These are phyloP conservation scores for Actias luna DNA, from an alignment of 2,888 invertebrate species.

Conservation along the genomic window DNA sequence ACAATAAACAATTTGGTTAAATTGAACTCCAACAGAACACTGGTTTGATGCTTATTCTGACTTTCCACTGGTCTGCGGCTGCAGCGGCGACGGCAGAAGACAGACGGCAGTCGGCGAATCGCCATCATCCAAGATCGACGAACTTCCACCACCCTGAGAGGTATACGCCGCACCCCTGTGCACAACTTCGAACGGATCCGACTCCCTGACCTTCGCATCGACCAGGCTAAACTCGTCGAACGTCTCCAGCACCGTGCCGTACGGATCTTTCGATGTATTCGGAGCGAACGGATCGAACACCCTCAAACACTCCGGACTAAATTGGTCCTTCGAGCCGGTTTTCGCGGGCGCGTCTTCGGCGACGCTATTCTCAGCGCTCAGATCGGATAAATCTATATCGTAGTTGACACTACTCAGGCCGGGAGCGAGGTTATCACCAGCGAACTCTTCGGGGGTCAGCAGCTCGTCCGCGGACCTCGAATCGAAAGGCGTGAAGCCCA, in stretches of 20 bases:
- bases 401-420: slow-evolving; percentile 87
- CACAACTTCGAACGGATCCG: slow-evolving; percentile 63
- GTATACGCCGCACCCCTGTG: slow-evolving; percentile 50
- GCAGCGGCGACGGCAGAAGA: slow-evolving; percentile 82
- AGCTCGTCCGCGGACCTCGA: slow-evolving; percentile 81
- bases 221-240: slow-evolving; percentile 66
- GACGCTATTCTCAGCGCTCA: slow-evolving; percentile 87
- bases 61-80: slow-evolving; percentile 67
- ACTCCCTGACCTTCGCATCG: slow-evolving; percentile 39
- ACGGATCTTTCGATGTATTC: slow-evolving; percentile 49
- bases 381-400: slow-evolving; percentile 88
- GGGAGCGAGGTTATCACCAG: slow-evolving; percentile 76
- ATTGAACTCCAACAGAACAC: background rate
- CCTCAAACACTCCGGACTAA: slow-evolving; percentile 76
- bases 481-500: slow-evolving; percentile 80
- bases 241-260: slow-evolving; percentile 46
- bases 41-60: slow-evolving; percentile 31
- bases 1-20: slow-evolving; percentile 27
- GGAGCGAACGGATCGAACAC: slow-evolving; percentile 79
- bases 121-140: slow-evolving; percentile 66
- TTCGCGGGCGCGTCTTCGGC: slow-evolving; percentile 79
- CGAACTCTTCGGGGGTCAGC: slow-evolving; percentile 83
- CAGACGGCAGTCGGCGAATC: slow-evolving; percentile 71
- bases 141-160: slow-evolving; percentile 25
- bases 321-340: slow-evolving; percentile 71